Evolutionary conservation across 1,140 invertebrate species (phyloP).

Genomic region (Drosophila tani): DNA sequence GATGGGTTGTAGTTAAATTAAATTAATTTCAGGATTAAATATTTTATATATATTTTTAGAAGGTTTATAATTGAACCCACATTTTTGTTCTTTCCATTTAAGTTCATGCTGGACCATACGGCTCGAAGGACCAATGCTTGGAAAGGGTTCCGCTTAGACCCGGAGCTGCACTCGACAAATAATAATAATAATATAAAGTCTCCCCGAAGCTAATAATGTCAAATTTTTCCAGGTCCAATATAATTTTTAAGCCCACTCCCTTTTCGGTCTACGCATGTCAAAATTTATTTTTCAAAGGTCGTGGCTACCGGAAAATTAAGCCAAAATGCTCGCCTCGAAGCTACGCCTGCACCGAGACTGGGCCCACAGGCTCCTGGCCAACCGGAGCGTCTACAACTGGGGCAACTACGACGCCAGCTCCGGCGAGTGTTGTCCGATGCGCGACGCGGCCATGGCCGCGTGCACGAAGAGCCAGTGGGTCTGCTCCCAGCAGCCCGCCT

Average conservation of each 20-base stretch:
- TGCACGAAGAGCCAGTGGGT: neutral
- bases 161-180: no score
- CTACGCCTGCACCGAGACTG: neutral
- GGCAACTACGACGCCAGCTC: slow-evolving; percentile 43
- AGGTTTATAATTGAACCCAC: no score
- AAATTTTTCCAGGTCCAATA: neutral
- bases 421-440: slow-evolving; percentile 23
- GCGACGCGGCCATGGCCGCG: neutral
- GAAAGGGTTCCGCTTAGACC: no score
- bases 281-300: slow-evolving; percentile 5
- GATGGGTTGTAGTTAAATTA: no score
- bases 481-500: neutral
- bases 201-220: neutral
- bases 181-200: no score
- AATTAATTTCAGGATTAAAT: no score
- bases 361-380: neutral
- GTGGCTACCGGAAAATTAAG: neutral
- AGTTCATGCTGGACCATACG: no score
- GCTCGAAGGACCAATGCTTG: no score
- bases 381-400: slow-evolving; percentile 26
- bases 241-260: neutral
- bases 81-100: no score
- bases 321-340: slow-evolving; percentile 13
- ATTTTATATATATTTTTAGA: no score
- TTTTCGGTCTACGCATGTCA: slow-evolving; percentile 2